Evolutionary conservation across 1,140 invertebrate genomes (phyloP).

Genomic region (Sweltsa coloradensis): DNA sequence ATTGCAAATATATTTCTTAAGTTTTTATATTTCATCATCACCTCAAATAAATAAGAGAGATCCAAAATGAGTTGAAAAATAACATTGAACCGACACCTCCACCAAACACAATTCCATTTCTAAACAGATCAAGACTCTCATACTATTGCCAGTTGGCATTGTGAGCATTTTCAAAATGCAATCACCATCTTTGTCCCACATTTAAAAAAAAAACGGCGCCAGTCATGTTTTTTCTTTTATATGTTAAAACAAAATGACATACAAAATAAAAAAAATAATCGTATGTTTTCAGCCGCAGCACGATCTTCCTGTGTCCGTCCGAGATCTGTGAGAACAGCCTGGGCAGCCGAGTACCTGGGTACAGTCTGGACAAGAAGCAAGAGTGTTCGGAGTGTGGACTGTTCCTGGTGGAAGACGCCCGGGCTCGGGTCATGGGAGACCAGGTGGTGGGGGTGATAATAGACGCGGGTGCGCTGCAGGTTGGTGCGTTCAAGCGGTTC

Average conservation of each 20-base stretch:
- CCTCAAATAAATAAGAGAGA: too few species aligned
- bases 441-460: constrained; percentile 12
- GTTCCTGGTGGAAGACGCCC: constrained; percentile 1
- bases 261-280: not conserved
- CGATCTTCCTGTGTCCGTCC: constrained; percentile 10
- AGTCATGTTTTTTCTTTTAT: not conserved
- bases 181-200: not conserved
- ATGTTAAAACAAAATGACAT: not conserved
- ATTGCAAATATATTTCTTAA: too few species aligned
- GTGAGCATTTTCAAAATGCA: too few species aligned
- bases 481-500: not conserved
- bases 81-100: too few species aligned
- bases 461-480: constrained; percentile 3
- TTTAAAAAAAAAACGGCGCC: not conserved
- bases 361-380: not conserved
- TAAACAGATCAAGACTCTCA: not conserved
- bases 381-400: constrained; percentile 5
- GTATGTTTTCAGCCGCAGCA: constrained; percentile 11
- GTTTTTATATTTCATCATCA: too few species aligned
- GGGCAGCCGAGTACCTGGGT: not conserved
- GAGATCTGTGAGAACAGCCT: not conserved
- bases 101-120: not conserved
- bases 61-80: too few species aligned
- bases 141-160: not conserved
- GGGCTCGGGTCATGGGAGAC: constrained; percentile 11